Base-by-base conservation (phyloP, 2,888 invertebrate species). In the Sinohyriopsis cumingii region DNA sequence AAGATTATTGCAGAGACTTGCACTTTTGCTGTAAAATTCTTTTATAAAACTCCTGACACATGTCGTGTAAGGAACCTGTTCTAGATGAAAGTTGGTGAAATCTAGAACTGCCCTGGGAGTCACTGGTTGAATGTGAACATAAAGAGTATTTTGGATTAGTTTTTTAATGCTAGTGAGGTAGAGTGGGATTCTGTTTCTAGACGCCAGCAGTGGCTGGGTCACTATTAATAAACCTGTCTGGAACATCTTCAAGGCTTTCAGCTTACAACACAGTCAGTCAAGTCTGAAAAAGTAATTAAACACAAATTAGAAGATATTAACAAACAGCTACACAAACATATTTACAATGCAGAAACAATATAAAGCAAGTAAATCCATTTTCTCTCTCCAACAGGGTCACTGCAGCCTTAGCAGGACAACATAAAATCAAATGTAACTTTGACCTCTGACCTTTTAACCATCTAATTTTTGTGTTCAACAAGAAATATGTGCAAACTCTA, bases 71-170 rank as follows among this genome's bases (percentile, higher is more conserved):
- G 82, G 78, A 22, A 82, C 63, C n/a, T 69, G 70, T 20, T 71
- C 28, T 5, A 82, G 25, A 18, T 77, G 63, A 67, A 69, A 70
- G 20, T 69, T 66, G 24, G 70, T 62, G 4, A 45, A 12, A n/a
- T n/a, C 25, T 65, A 22, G 28, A 28, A 62, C 63, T 22, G 28
- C 9, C 28, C 24, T 54, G 45, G 53, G 53, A n/a, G 9, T 59
- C 55, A 54, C 67, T 33, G 87, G 86, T 53, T 85, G 84, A 20
- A 87, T 77, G 55, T 84, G 84, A 56, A 87, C 76, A 62, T 87
- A 87, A 4, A 85, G 76, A 9, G 84, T 84, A 28, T 79, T 82
- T 12, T 77, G 73, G 24, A 84, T 80, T 24, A 77, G 60, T 62
- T 72, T 76, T 22, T 83, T 68, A 7, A 84, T 78, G 24, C 80